Percentiles rank a stretch among this genome's conserved stretches.
Conservation (phyloP, 2,113 vertebrate species). For the Poecile atricapillus region DNA sequence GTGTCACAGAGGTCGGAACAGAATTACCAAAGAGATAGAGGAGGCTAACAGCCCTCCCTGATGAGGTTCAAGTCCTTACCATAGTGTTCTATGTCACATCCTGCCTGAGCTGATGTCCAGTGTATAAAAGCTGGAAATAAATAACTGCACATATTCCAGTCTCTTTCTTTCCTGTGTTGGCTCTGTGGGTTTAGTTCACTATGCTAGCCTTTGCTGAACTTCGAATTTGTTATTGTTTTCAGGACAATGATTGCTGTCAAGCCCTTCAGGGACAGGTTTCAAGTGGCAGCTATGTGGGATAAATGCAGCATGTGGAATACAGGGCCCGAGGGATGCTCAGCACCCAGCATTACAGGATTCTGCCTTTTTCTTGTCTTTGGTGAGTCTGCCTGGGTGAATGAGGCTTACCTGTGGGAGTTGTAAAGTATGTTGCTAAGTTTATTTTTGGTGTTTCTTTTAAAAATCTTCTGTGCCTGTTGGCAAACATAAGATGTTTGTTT, state of each 20-base stretch:
- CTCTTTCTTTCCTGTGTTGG: neutral
- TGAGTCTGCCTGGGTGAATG: neutral
- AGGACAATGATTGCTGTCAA: neutral
- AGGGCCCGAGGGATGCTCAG: neutral
- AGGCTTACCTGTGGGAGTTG: constrained; percentile 41
- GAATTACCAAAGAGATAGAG: neutral
- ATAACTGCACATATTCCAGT: neutral
- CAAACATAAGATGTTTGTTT: constrained; percentile 62
- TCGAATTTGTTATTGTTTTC: neutral
- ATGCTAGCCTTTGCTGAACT: neutral
- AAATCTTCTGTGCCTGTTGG: constrained; percentile 47
- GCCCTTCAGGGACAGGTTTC: neutral
- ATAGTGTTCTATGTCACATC: neutral
- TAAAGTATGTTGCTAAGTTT: constrained; percentile 19
- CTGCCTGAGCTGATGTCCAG: neutral
- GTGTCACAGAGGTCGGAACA: neutral
- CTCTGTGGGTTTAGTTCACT: neutral
- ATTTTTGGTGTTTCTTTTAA: constrained; percentile 40
- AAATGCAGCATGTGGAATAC: neutral
- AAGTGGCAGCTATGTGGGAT: neutral
- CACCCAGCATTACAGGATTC: neutral
- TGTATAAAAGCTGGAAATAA: neutral
- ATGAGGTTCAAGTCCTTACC: neutral
- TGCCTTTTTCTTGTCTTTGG: neutral
- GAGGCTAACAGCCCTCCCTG: neutral